A percentile compares a stretch with the other conserved stretches of the same genome.
phyloP scores from a whole-genome alignment of 2,113 vertebrate genomes.

The Ctenodactylus gundi region DNA sequence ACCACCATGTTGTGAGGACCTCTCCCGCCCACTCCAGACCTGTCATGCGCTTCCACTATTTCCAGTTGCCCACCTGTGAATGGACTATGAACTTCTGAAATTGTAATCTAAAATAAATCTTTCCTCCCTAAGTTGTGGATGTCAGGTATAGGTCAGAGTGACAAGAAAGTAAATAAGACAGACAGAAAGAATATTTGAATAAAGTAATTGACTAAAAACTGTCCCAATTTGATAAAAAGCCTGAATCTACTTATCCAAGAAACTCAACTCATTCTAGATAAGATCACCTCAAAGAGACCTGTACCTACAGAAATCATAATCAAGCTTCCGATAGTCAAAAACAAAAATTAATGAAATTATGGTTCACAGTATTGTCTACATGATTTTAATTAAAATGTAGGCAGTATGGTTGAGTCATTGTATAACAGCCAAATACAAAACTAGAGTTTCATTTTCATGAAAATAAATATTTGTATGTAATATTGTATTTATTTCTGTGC shows the following conservation, averaged over 20 bases:
- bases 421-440: not conserved
- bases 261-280: not conserved
- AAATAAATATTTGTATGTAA: not conserved
- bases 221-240: not conserved
- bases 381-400: constrained; percentile 2
- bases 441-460: constrained; percentile 30
- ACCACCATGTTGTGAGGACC: too few species aligned
- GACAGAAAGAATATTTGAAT: not conserved
- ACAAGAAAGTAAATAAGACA: not conserved
- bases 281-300: not conserved
- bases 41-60: too few species aligned
- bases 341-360: not conserved
- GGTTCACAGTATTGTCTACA: not conserved
- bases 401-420: not conserved
- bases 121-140: too few species aligned
- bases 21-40: too few species aligned
- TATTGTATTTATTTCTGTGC: constrained; percentile 14
- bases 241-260: not conserved
- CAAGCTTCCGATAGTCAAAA: constrained; percentile 2
- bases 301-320: not conserved
- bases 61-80: too few species aligned
- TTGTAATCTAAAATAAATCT: too few species aligned
- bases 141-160: too few species aligned
- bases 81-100: too few species aligned
- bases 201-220: not conserved